Evolutionary conservation across 2,888 invertebrate genomes (phyloP).

Genomic region (Cephalotes varians): DNA sequence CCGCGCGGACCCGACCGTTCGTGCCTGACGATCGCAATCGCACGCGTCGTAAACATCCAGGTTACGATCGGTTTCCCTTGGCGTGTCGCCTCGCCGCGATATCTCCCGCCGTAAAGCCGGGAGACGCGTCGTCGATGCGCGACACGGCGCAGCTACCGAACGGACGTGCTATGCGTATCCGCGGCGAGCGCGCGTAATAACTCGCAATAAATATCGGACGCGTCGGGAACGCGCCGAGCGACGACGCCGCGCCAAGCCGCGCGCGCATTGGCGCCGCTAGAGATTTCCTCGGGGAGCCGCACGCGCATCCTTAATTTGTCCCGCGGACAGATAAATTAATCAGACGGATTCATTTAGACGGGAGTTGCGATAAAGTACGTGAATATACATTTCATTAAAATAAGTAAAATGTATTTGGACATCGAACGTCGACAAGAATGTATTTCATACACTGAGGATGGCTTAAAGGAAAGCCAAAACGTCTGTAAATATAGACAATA

Average conservation of each 20-base stretch:
- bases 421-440: too few species aligned
- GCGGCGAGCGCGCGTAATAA: conserved; percentile 34
- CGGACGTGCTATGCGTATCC: conserved; percentile 25
- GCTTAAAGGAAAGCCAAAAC: too few species aligned
- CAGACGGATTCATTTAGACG: background rate
- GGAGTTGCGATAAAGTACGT: background rate
- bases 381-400: background rate
- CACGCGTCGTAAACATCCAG: conserved; percentile 52
- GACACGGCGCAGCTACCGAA: background rate
- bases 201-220: conserved; percentile 46
- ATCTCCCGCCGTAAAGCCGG: conserved; percentile 40
- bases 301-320: background rate
- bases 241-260: conserved; percentile 15
- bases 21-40: conserved; percentile 50
- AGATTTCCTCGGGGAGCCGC: background rate
- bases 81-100: conserved; percentile 26
- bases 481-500: too few species aligned
- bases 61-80: conserved; percentile 38
- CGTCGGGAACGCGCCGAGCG: background rate
- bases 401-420: background rate
- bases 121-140: conserved; percentile 6
- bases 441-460: too few species aligned
- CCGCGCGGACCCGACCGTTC: conserved; percentile 33
- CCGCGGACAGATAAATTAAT: background rate
- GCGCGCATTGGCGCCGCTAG: conserved; percentile 26